Evolutionary conservation across 2,888 invertebrate species (phyloP).

Genomic region (Agriotes lineatus): DNA sequence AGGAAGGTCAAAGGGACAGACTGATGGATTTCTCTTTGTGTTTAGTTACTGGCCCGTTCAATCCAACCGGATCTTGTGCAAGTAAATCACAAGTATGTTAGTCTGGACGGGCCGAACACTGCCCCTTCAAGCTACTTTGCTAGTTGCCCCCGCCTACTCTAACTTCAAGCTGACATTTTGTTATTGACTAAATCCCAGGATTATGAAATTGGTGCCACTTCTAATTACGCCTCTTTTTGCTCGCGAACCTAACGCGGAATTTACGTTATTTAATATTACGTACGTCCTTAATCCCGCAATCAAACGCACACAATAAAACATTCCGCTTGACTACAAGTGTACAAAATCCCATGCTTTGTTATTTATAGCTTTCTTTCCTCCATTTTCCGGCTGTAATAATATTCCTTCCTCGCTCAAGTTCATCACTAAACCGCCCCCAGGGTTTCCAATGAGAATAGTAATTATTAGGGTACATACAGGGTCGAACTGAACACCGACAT

Average conservation of each 20-base stretch:
- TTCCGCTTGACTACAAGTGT: conserved; percentile 47
- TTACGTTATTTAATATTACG: no score
- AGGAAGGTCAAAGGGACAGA: conserved; percentile 60
- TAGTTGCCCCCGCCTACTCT: conserved; percentile 46
- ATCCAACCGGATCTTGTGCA: conserved; percentile 58
- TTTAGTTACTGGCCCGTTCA: conserved; percentile 61
- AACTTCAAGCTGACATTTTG: conserved; percentile 49
- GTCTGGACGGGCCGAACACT: conserved; percentile 51
- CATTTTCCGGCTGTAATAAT: conserved; percentile 64
- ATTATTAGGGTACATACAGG: conserved; percentile 45
- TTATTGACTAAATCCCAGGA: conserved; percentile 8
- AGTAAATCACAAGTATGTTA: conserved; percentile 58
- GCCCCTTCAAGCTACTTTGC: conserved; percentile 45
- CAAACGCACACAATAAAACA: conserved; percentile 33
- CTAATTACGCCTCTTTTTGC: not conserved
- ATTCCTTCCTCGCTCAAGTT: conserved; percentile 61
- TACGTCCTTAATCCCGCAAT: conserved; percentile 6
- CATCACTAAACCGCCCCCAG: conserved; percentile 62
- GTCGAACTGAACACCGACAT: conserved; percentile 38
- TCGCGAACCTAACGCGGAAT: no score
- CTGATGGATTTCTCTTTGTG: conserved; percentile 63
- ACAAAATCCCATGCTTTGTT: conserved; percentile 54
- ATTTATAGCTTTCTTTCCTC: conserved; percentile 63
- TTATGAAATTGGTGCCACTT: not conserved
- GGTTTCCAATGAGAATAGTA: conserved; percentile 52